These are phyloP conservation scores for Lumbricus terrestris DNA, from an alignment of 2,888 invertebrate genomes.

Conservation along the genomic window DNA sequence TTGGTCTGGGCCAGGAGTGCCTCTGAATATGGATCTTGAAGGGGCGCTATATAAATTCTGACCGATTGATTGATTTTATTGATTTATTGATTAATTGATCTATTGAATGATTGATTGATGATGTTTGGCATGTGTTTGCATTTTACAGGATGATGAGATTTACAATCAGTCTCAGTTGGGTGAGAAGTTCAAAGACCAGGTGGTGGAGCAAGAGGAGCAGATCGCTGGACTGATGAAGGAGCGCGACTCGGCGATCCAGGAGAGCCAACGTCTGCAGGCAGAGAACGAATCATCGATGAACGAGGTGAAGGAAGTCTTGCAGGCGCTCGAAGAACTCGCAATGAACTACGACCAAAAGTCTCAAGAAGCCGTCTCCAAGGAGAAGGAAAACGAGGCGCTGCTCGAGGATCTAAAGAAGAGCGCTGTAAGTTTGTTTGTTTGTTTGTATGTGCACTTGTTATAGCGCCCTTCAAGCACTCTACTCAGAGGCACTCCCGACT, in stretches of 20 bases:
- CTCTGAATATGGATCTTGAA: too few relatives aligned
- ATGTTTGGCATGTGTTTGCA: neutral
- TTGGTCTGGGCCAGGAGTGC: too few relatives aligned
- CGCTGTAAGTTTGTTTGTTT: too few relatives aligned
- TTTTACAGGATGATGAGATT: slow-evolving; percentile 84
- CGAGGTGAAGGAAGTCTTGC: slow-evolving; percentile 59
- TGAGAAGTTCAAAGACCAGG: slow-evolving; percentile 85
- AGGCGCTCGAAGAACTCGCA: slow-evolving; percentile 95
- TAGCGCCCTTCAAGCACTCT: too few relatives aligned
- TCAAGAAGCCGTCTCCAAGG: slow-evolving; percentile 92
- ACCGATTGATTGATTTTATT: too few relatives aligned
- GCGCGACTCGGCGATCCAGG: slow-evolving; percentile 78
- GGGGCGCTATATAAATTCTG: too few relatives aligned
- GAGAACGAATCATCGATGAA: slow-evolving; percentile 95
- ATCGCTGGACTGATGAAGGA: slow-evolving; percentile 74
- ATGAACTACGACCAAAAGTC: slow-evolving; percentile 99
- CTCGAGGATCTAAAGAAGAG: slow-evolving; percentile 77
- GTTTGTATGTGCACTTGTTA: too few relatives aligned
- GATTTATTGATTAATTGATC: too few relatives aligned
- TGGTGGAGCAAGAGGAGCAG: slow-evolving; percentile 86
- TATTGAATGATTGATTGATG: too few relatives aligned
- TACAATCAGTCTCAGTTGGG: slow-evolving; percentile 95
- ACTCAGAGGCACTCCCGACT: too few relatives aligned
- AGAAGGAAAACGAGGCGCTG: slow-evolving; percentile 87
- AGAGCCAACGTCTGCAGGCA: slow-evolving; percentile 67